Percentiles rank a stretch among this genome's conserved stretches.
Evolutionary conservation across 2,113 vertebrate genomes (phyloP).

Genomic region (Desmodus rotundus): DNA sequence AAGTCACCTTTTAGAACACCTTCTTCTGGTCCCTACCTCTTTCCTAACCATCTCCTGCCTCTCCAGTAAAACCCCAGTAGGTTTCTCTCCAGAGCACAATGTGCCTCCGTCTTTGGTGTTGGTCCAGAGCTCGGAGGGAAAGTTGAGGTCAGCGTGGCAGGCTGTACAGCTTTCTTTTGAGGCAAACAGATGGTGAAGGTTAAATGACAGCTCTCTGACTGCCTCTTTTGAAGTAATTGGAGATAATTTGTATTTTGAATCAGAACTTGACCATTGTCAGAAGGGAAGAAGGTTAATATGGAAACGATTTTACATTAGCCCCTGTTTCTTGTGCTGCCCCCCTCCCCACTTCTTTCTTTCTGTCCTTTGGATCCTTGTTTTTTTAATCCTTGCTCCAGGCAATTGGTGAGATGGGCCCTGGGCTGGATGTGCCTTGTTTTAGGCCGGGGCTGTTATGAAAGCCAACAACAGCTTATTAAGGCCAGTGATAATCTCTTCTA

Average conservation of each 20-base stretch:
- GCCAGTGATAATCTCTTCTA: constrained; percentile 81
- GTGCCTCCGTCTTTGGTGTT: constrained; percentile 63
- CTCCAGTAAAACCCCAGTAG: not conserved
- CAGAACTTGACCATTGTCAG: constrained; percentile 93
- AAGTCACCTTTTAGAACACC: constrained; percentile 50
- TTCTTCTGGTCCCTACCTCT: constrained; percentile 17
- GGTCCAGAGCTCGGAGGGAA: constrained; percentile 77
- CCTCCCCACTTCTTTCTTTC: constrained; percentile 8
- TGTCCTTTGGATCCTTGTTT: constrained; percentile 79
- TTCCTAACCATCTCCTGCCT: not conserved
- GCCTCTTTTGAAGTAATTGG: constrained; percentile 97
- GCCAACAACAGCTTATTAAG: constrained; percentile 84
- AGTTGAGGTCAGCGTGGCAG: constrained; percentile 87
- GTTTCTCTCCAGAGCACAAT: constrained; percentile 78
- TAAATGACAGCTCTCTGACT: constrained; percentile 96
- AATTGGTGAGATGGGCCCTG: constrained; percentile 80
- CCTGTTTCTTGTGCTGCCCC: constrained; percentile 82
- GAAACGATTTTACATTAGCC: constrained; percentile 95
- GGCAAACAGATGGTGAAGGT: constrained; percentile 98
- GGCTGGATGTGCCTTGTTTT: constrained; percentile 79
- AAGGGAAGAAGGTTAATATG: constrained; percentile 94
- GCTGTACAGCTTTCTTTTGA: constrained; percentile 88
- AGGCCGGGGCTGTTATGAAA: constrained; percentile 82
- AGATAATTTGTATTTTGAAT: constrained; percentile 97
- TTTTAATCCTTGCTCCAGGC: constrained; percentile 97